Percentiles rank a stretch among this genome's conserved stretches.
Conservation (phyloP, 2,113 vertebrate species). For the Isichthys henryi region DNA sequence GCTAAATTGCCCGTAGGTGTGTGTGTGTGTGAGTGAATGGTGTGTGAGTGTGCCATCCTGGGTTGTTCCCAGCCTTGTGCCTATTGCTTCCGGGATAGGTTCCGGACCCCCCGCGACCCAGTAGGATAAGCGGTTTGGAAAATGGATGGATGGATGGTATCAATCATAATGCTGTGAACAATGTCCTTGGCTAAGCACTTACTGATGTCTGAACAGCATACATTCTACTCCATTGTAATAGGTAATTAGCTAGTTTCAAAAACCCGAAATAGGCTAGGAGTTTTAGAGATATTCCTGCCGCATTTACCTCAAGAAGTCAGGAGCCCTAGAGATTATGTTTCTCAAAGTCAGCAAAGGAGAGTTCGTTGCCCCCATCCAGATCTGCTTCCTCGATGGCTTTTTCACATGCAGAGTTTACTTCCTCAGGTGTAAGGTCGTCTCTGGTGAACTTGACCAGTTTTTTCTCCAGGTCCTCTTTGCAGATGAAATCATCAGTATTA, state of each 20-base stretch:
- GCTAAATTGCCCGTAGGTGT: no score
- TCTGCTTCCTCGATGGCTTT: slow-evolving; percentile 92
- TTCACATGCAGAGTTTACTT: slow-evolving; percentile 83
- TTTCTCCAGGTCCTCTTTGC: slow-evolving; percentile 86
- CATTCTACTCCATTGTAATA: neutral
- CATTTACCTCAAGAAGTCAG: slow-evolving; percentile 88
- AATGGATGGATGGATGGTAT: no score
- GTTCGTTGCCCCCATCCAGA: slow-evolving; percentile 86
- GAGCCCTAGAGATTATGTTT: slow-evolving; percentile 97
- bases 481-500: slow-evolving; percentile 96
- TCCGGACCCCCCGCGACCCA: no score
- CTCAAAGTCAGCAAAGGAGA: slow-evolving; percentile 89
- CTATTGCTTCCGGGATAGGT: no score
- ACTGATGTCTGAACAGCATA: neutral
- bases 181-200: neutral
- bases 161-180: neutral
- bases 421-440: slow-evolving; percentile 85
- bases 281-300: neutral
- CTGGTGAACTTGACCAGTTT: slow-evolving; percentile 85
- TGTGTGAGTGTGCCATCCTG: no score
- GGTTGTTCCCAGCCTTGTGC: no score
- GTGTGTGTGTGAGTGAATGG: no score
- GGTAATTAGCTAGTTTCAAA: neutral
- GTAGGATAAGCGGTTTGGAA: no score
- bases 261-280: neutral